Evolutionary conservation across 2,113 vertebrate genomes (phyloP), one percentile per base, ranked within the genome.

Genomic region (Oreochromis niloticus): DNA sequence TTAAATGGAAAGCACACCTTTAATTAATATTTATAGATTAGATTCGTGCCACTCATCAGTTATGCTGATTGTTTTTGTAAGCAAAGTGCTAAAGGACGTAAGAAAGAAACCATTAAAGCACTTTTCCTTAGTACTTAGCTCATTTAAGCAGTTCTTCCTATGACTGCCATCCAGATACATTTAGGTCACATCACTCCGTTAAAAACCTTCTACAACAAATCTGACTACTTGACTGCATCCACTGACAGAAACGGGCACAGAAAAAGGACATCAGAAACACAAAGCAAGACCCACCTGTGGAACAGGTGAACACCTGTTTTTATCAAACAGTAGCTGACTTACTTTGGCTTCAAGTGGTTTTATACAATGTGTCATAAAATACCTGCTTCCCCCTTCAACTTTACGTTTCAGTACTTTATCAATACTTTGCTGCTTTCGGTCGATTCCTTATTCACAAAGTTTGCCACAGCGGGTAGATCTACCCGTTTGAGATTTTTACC

Each of bases 391-490:
- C 16, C 14, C 9, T 50, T 78, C 43, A 78, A 32, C 71, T 32
- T 78, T 50, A 16, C 0, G 1, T 73, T 43, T 46, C 22, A 36
- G 5, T 63, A 3, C 1, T 19, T 7, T 43, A 1, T 73, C 22
- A 17, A 0, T 2, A 3, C 9, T 85, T 71, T 24, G 63, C 36
- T 71, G 6, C 36, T 73, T 43, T 71, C 7, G 1, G 39, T 43
- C 5, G 5, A 41, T 71, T 24, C n/a, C 36, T 71, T 71, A 14
- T 71, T 43, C n/a, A 2, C n/a, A 43, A 43, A 24, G 8, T 43
- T 43, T 1, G 0, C 22, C 66, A 73, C 66, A 71, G 3, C 5
- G 0, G 16, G 48, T 8, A 19, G 17, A 17, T 8, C 4, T 4
- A 24, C 22, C 41, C 1, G 2, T 73, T 73, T 73, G 68, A 73